Conservation (phyloP, 2,888 invertebrate species). For the Stenodema calcarata region DNA sequence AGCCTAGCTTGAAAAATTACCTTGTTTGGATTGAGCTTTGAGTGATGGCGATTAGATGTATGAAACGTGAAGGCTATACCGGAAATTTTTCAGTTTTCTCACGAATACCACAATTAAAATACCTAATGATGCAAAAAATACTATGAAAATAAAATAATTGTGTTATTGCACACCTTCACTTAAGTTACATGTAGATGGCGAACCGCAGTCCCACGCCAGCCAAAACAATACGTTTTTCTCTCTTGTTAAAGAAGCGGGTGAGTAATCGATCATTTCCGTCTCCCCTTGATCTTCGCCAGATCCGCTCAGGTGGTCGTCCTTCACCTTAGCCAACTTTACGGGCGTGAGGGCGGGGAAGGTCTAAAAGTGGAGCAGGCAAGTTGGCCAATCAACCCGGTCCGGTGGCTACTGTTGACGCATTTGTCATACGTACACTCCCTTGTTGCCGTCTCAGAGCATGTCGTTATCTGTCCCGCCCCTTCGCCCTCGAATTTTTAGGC, state of each 20-base stretch:
- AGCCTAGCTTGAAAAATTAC: too few species aligned
- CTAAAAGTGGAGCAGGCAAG: slow-evolving; percentile 25
- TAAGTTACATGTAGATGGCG: too few species aligned
- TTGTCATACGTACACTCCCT: background rate
- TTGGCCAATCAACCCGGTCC: slow-evolving; percentile 16
- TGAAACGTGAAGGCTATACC: too few species aligned
- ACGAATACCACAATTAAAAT: too few species aligned
- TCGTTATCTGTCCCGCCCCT: background rate
- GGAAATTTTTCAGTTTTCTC: too few species aligned
- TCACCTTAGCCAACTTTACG: slow-evolving; percentile 35
- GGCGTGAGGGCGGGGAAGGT: background rate
- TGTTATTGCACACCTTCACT: too few species aligned
- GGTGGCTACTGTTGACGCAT: slow-evolving; percentile 3
- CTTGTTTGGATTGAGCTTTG: too few species aligned
- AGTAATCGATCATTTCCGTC: slow-evolving; percentile 29
- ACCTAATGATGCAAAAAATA: too few species aligned
- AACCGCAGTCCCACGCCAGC: background rate
- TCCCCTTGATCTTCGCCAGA: slow-evolving; percentile 34
- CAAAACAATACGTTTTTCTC: background rate
- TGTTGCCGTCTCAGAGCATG: background rate
- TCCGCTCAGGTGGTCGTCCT: slow-evolving; percentile 31
- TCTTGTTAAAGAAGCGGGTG: background rate
- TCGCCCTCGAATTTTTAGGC: background rate
- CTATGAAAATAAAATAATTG: too few species aligned
- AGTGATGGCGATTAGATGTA: too few species aligned